phyloP scores from a whole-genome alignment of 2,113 vertebrate genomes.

The Hypocryptadius cinnamomeus region DNA sequence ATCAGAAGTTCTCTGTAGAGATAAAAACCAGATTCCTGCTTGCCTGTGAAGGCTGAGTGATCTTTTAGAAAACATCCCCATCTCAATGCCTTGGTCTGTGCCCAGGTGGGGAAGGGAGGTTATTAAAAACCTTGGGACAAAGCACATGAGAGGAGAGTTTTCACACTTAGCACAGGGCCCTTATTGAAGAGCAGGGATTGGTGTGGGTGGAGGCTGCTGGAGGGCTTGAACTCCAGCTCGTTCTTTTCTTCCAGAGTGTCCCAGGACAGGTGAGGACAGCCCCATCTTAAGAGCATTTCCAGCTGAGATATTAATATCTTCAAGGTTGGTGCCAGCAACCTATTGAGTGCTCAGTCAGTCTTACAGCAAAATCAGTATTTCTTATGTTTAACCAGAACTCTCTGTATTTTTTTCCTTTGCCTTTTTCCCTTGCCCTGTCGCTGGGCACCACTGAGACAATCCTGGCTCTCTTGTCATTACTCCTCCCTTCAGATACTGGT shows the following conservation, averaged over 20 bases:
- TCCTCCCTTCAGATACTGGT: accelerated
- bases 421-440: not conserved
- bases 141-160: not conserved
- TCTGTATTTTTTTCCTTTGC: not conserved
- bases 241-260: not conserved
- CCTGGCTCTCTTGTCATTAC: not conserved
- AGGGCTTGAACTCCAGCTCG: not conserved
- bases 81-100: not conserved
- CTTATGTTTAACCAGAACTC: not conserved
- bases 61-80: not conserved
- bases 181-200: not conserved
- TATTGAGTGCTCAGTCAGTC: not conserved
- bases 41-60: not conserved
- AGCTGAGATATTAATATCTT: not conserved
- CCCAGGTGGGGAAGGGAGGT: not conserved
- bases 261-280: not conserved
- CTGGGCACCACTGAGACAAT: not conserved
- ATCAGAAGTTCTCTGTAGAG: not conserved
- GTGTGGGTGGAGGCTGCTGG: not conserved
- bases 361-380: not conserved
- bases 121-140: not conserved
- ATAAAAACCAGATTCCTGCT: not conserved
- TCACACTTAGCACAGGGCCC: too few relatives aligned
- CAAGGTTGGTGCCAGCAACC: not conserved
- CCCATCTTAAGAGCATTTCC: not conserved